Conservation (phyloP, 2,888 invertebrate genomes). For the Steinernema hermaphroditum region DNA sequence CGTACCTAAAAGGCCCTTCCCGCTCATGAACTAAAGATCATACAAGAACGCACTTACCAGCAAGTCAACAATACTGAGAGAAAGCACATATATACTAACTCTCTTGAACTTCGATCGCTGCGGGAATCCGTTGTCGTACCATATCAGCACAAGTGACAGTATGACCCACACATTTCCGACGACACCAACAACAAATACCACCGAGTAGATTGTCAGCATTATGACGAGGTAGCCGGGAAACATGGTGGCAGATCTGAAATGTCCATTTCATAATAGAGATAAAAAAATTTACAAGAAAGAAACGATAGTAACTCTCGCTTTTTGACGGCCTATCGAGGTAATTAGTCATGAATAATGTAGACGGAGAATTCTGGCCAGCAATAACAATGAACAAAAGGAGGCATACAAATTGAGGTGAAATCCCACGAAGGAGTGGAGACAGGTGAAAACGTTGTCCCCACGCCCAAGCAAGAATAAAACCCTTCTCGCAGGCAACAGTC, state of each 20-base stretch:
- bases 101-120: background rate
- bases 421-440: no score
- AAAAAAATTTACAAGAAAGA: background rate
- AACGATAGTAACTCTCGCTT: background rate
- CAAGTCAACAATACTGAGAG: background rate
- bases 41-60: no score
- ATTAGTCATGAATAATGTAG: background rate
- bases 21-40: no score
- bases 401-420: no score
- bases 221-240: background rate
- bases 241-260: background rate
- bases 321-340: background rate
- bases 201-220: background rate
- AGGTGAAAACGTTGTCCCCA: no score
- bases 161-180: background rate
- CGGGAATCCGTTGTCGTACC: slow-evolving; percentile 1
- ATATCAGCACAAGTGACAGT: background rate
- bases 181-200: background rate
- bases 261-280: background rate
- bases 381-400: no score
- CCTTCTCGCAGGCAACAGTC: no score
- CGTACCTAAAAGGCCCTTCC: no score
- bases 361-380: background rate
- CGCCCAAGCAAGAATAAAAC: no score
- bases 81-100: background rate